Evolutionary conservation across 1,140 invertebrate species (phyloP).

Genomic region (Himalopsyche phryganea): DNA sequence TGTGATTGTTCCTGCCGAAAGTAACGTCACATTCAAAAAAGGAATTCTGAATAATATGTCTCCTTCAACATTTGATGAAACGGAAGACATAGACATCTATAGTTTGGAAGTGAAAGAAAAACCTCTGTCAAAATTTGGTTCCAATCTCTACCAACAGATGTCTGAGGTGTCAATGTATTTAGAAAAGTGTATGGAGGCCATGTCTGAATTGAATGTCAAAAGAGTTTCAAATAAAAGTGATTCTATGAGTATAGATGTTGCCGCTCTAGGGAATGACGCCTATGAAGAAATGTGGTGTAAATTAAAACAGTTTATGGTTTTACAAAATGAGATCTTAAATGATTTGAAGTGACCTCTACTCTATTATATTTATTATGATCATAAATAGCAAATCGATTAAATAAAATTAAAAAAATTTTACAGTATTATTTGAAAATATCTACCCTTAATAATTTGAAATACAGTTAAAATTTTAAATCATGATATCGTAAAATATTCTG

Average conservation of each 20-base stretch:
- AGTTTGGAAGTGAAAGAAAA: not conserved
- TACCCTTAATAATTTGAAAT: too few species aligned
- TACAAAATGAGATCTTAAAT: slow-evolving; percentile 6
- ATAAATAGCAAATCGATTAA: too few species aligned
- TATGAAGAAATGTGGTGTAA: slow-evolving; percentile 21
- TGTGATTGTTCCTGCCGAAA: slow-evolving; percentile 17
- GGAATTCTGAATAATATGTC: not conserved
- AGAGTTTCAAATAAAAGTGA: slow-evolving; percentile 8
- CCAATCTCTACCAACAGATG: slow-evolving; percentile 19
- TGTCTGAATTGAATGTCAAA: slow-evolving; percentile 19
- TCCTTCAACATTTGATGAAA: slow-evolving; percentile 5
- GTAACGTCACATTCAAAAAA: slow-evolving; percentile 12
- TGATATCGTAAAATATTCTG: too few species aligned
- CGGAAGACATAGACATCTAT: slow-evolving; percentile 2
- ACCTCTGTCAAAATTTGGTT: slow-evolving; percentile 8
- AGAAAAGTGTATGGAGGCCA: slow-evolving; percentile 23
- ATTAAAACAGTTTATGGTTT: slow-evolving; percentile 7
- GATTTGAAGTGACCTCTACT: too few species aligned
- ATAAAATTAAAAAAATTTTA: too few species aligned
- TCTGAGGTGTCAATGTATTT: slow-evolving; percentile 17
- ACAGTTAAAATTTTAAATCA: too few species aligned
- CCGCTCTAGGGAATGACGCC: slow-evolving; percentile 9
- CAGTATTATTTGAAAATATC: too few species aligned
- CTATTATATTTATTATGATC: too few species aligned
- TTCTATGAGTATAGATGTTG: slow-evolving; percentile 24